Evolutionary conservation across 2,113 vertebrate species (phyloP).

Genomic region (Ranitomeya imitator): DNA sequence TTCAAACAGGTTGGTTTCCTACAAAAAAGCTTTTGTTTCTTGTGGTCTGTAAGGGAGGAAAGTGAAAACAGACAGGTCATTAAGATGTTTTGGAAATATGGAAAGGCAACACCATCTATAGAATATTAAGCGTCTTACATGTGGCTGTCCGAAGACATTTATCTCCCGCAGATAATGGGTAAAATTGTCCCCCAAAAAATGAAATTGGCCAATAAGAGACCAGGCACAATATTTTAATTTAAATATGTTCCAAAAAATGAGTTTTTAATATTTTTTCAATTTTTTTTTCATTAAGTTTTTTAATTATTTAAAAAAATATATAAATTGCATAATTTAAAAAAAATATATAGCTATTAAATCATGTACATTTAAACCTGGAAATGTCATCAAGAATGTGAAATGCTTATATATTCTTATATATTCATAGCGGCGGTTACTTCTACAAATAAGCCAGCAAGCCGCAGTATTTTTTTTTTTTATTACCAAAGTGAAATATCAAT

Average conservation of each 20-base stretch:
- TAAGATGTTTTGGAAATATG: not conserved
- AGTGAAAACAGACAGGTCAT: slow-evolving; percentile 14
- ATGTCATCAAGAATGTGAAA: slow-evolving; percentile 26
- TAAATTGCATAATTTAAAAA: not conserved
- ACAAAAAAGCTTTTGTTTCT: not conserved
- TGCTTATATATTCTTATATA: not conserved
- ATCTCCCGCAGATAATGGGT: not conserved
- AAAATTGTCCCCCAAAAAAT: no score
- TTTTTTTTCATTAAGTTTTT: not conserved
- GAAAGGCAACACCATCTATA: not conserved
- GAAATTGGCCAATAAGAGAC: not conserved
- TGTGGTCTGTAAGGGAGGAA: not conserved
- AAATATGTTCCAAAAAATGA: not conserved
- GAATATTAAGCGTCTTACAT: not conserved
- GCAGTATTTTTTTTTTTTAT: not conserved
- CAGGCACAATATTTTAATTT: not conserved
- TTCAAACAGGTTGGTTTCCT: slow-evolving; percentile 39
- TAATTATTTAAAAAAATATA: not conserved
- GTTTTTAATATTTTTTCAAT: not conserved
- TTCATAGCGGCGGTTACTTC: slow-evolving; percentile 8
- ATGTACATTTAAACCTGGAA: not conserved
- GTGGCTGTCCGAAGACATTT: not conserved
- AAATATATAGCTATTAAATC: not conserved
- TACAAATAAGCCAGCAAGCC: not conserved
- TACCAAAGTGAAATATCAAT: slow-evolving; percentile 6